Base-by-base conservation (phyloP, 1,140 invertebrate species). In the Ptiloglossa arizonensis region DNA sequence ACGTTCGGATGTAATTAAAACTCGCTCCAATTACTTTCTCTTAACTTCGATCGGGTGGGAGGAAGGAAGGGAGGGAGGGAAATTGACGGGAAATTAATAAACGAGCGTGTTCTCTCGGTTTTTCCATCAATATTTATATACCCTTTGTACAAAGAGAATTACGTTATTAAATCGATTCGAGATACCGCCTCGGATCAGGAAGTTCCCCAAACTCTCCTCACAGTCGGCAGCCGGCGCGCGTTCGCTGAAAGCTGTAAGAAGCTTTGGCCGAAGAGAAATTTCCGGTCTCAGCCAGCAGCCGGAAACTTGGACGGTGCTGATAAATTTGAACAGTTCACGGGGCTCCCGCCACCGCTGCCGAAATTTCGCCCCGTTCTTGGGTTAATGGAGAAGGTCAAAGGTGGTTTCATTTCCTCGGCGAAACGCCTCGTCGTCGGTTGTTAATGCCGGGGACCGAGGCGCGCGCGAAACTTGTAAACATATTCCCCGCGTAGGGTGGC, bases 221-320 rank as follows among this genome's bases (percentile, higher is more conserved):
- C 32, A 73, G 46, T 5, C 35, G 29, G 48, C 71, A 73, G 71
- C 52, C 71, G 46, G 60, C n/a, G 22, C 48, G 22, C 44, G 60
- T 29, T 54, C 71, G 59, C 38, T 54, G 71, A 73, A 73, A 73
- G 60, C 46, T 73, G 41, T 73, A 73, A 73, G 71, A 73, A 73
- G 71, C 71, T 73, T 73, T 66, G 38, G 71, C 11, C 71, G 71
- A 66, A 66, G 71, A 73, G 71, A 73, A 73, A 73, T 73, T 73
- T 73, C 71, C 71, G 71, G 60, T 52, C 29, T 54, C 44, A 29
- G 59, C 27, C 27, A 27, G 24, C 59, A 63, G 59, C 57, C 70
- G 60, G 60, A 44, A 73, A 73, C 60, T 73, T 73, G 29, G 71
- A 38, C 35, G 48, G 44, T 17, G 35, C 50, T 66, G 70, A 73